phyloP scores from a whole-genome alignment of 2,797 vertebrate genomes.

The Rousettus madagascariensis region DNA sequence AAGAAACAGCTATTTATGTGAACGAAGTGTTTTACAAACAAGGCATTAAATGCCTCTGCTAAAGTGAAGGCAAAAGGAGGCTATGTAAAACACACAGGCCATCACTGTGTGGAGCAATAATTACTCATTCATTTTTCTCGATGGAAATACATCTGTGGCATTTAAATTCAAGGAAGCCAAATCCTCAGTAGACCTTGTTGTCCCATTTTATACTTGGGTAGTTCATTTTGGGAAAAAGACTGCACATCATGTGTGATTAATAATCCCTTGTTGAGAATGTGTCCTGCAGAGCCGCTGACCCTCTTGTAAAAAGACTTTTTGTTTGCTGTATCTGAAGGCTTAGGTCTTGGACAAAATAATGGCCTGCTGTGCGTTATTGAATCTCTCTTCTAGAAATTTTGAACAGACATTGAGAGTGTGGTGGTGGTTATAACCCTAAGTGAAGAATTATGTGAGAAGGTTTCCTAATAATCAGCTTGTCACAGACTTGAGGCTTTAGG shows the following conservation, averaged over 20 bases:
- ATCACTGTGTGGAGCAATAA: background rate
- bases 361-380: background rate
- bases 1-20: background rate
- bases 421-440: background rate
- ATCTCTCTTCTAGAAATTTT: background rate
- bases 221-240: background rate
- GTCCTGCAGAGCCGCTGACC: background rate
- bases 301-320: background rate
- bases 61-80: background rate
- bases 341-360: background rate
- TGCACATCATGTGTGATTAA: background rate
- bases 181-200: background rate
- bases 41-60: background rate
- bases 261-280: background rate
- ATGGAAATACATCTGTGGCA: background rate
- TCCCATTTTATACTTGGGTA: background rate
- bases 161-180: constrained; percentile 14
- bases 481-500: background rate
- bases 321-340: background rate
- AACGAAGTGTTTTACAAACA: background rate
- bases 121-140: background rate
- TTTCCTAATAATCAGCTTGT: background rate
- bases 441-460: background rate
- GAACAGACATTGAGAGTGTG: background rate
- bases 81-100: background rate